phyloP scores from a whole-genome alignment of 2,797 vertebrate genomes.

The Clarias fuscus region DNA sequence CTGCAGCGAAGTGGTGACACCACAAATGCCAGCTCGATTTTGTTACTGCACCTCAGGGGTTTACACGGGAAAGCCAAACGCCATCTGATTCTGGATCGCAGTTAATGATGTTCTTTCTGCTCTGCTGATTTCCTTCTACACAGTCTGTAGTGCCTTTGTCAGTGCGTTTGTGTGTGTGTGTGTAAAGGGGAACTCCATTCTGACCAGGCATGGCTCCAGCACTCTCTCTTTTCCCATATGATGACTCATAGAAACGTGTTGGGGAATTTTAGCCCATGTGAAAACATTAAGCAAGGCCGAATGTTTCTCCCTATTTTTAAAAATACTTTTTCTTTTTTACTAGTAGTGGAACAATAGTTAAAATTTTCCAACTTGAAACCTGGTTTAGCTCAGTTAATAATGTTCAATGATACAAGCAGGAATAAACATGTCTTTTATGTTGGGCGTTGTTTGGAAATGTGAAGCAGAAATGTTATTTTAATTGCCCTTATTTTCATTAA shows the following conservation, averaged over 20 bases:
- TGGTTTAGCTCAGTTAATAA: not conserved
- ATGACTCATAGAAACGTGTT: constrained; percentile 58
- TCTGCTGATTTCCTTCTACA: constrained; percentile 19
- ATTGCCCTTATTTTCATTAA: not conserved
- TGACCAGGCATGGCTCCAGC: constrained; percentile 56
- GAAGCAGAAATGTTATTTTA: not conserved
- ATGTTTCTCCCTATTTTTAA: not conserved
- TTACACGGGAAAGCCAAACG: constrained; percentile 28
- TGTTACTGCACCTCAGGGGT: constrained; percentile 26
- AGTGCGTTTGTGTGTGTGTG: constrained; percentile 36
- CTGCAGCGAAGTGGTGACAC: constrained; percentile 14
- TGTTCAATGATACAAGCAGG: not conserved
- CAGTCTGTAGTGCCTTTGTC: constrained; percentile 38
- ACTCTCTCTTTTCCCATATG: constrained; percentile 52
- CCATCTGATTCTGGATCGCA: constrained; percentile 26
- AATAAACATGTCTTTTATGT: not conserved
- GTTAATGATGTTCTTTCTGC: constrained; percentile 25
- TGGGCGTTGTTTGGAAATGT: not conserved
- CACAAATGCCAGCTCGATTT: constrained; percentile 31
- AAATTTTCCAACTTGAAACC: not conserved
- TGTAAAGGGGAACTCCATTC: constrained; percentile 59
- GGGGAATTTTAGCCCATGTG: constrained; percentile 49
- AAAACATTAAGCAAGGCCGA: constrained; percentile 23
- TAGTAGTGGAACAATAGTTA: not conserved
- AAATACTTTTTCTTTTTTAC: not conserved